Evolutionary conservation across 1,140 invertebrate species (phyloP), one percentile per base, ranked within the genome.

Genomic region (Cataglyphis hispanica): DNA sequence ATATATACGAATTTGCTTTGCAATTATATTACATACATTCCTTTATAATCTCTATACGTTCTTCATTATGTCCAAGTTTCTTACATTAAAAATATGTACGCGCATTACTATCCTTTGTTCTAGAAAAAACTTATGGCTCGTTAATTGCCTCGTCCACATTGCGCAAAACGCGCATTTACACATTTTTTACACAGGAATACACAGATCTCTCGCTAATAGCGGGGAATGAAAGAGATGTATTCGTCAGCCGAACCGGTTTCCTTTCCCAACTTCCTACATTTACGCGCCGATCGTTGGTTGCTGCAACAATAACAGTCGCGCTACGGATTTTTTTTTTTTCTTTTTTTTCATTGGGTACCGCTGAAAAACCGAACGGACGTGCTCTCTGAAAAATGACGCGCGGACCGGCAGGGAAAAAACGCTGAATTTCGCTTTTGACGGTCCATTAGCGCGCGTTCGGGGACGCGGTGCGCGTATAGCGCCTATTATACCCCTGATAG

Each of bases 381-480:
- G 78, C 40, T 34, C 67, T 43, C 78, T 89, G 83, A 88, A 88
- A 89, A 89, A 86, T 89, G 69, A 88, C 87, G 50, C 87, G 50
- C 22, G 81, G 37, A n/a, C 25, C 13, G 10, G 60, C 13, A 81
- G 56, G 56, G 66, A 76, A 81, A 77, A 77, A 77, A 46, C 83
- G 81, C 56, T 75, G 86, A 90, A 77, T 63, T 61, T 61, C 58
- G 72, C 34, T 87, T 85, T 86, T 63, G 84, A 84, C 72, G 78
- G 72, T 84, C 77, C 84, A 87, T 87, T 87, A 85, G 61, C 58
- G 76, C 50, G 37, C 46, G 85, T 58, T 31, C 63, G 75, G 50
- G 75, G 50, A 31, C n/a, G 22, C 34, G 40, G 77, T 5, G 58
- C 63, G 56, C 31, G 61, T 50, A 25, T 11, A 37, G 58, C 66